Evolutionary conservation across 1,140 invertebrate genomes (phyloP), one percentile per base, ranked within the genome.

Genomic region (Stratiolaelaps scimitus): DNA sequence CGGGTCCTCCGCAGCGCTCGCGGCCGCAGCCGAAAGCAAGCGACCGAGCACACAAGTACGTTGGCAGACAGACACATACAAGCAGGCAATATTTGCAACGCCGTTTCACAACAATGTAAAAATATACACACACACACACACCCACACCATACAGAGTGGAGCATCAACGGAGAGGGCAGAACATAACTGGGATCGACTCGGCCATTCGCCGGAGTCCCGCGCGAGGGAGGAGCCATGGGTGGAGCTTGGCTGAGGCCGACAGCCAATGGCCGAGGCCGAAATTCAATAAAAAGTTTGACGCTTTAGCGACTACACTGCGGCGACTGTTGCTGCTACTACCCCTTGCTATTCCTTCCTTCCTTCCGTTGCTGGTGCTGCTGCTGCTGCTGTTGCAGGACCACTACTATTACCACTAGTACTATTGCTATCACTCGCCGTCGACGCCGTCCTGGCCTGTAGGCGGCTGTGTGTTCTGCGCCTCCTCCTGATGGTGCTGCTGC

Each of bases 61-160:
- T n/a, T n/a, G 34, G 34, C 34, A 60, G 53, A 19, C 53, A 23
- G 23, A 26, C 26, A 60, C 17, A 60, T 15, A 40, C 34, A 40
- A 40, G 34, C 34, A 40, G 26, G 17, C 53, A 60, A 60, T 60
- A 60, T 60, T 60, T 60, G 53, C 53, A 40, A 40, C 53, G 26
- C 26, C 26, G 53, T 60, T 60, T 60, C 53, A 60, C 53, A 60
- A 60, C 53, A 60, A 26, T 60, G 53, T 60, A 60, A 60, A 60
- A 60, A 60, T 60, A 60, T 60, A 60, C 53, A 60, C 53, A 60
- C n/a, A 60, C 26, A 60, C 53, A 60, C 47, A 48, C 47, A 48
- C 47, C 15, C 47, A 7, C 53, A 19, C 23, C 15, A 15, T 60
- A 60, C 53, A 60, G 13, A 28, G 15, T 23, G 19, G 13, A n/a